Base-by-base conservation (phyloP, 2,113 vertebrate genomes). In the Alethe diademata region DNA sequence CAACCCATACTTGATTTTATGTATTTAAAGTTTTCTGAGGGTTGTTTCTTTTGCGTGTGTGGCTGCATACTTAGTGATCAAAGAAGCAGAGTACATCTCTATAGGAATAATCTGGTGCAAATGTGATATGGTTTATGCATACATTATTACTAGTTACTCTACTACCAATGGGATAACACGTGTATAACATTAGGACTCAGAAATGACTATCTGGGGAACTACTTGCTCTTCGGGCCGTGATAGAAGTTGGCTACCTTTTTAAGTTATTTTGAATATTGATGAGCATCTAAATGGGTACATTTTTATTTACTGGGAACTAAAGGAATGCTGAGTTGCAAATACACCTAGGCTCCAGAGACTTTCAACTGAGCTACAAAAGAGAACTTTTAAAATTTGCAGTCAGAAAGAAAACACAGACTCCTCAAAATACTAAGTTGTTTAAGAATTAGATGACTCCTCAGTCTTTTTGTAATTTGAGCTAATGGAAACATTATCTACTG, bases 111-210 rank as follows among this genome's bases (percentile, higher is more conserved):
- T 50, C 56, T 75, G 23, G 20, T 36, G 25, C 8, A 42, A 50
- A 66, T 61, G 36, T 88, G n/a, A 31, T 64, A 16, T 45, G 20
- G 28, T 19, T 78, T 86, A 56, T 17, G 12, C 18, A 45, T 51
- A 9, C 5, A 20, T 66, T 62, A 48, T 85, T 16, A 13, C 43
- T 43, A 66, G 12, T 82, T 72, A 54, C 8, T 69, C 20, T 83
- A 5, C 19, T 73, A 18, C 11, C 28, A 58, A 19, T 73, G 45
- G 50, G 66, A 47, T 48, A 72, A 48, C 18, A 70, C 0, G 0
- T 0, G 1, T 40, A 12, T 61, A 70, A 48, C 15, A 9, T 31
- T n/a, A 89, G 50, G 22, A 60, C 40, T 79, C 0, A 2, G 31
- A 80, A 84, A 53, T 43, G 5, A 36, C 19, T 42, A 5, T 76